phyloP scores from a whole-genome alignment of 64 coral and sea anemone species.

The Catalaphyllia jardinei region DNA sequence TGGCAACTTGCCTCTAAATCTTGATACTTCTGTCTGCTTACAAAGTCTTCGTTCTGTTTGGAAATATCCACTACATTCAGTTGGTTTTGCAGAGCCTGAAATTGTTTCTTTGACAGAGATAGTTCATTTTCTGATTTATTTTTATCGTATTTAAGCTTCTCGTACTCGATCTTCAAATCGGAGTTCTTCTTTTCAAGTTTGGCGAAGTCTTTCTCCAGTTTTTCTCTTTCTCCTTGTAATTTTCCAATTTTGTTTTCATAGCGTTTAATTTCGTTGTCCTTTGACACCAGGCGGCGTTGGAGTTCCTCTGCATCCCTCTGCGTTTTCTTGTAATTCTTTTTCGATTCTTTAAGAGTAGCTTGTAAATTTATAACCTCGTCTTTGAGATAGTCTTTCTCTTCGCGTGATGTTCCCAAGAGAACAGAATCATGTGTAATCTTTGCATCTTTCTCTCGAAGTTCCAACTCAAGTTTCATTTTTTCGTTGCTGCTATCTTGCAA shows the following conservation, averaged over 20 bases:
- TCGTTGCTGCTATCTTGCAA: conserved; percentile 64
- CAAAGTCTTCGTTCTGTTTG: conserved; percentile 52
- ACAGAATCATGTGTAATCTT: conserved; percentile 62
- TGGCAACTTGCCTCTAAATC: conserved; percentile 82
- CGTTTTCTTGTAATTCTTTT: conserved; percentile 48
- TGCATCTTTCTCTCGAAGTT: conserved; percentile 69
- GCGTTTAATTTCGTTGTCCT: conserved; percentile 63
- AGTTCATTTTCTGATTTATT: conserved; percentile 69
- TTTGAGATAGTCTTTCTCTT: conserved; percentile 74
- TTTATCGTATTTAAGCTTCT: conserved; percentile 78
- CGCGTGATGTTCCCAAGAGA: conserved; percentile 41
- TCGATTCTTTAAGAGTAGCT: conserved; percentile 55
- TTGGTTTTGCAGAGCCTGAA: conserved; percentile 62
- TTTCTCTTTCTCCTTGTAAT: conserved; percentile 62
- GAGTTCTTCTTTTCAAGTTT: conserved; percentile 59
- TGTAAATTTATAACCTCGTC: conserved; percentile 72
- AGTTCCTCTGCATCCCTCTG: conserved; percentile 79
- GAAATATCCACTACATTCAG: conserved; percentile 23
- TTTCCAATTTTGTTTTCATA: conserved; percentile 69
- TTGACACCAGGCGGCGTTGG: conserved; percentile 56
- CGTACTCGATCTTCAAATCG: conserved; percentile 63
- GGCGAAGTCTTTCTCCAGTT: conserved; percentile 55
- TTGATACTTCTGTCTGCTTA: conserved; percentile 68
- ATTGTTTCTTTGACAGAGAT: conserved; percentile 72
- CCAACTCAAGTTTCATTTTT: conserved; percentile 62